Percentiles rank a stretch among this genome's conserved stretches.
Evolutionary conservation across 1,140 invertebrate genomes (phyloP).

Genomic region (Drosophila ironensis): DNA sequence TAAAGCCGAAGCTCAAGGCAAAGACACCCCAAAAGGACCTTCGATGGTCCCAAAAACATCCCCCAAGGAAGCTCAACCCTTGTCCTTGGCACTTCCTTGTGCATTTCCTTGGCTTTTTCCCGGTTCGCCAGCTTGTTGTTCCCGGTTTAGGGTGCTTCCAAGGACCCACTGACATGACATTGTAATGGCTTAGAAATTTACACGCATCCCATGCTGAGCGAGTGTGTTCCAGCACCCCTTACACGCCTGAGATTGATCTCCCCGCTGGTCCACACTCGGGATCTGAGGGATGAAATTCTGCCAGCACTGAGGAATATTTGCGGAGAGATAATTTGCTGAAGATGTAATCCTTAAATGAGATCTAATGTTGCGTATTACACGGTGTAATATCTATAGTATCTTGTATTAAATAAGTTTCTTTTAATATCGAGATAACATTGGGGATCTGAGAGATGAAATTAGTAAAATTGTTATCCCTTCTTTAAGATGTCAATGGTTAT

Average conservation of each 20-base stretch:
- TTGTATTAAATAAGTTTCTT: too few relatives aligned
- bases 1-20: background rate
- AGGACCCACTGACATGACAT: constrained; percentile 78
- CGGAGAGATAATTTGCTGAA: too few relatives aligned
- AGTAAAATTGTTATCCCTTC: too few relatives aligned
- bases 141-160: constrained; percentile 68
- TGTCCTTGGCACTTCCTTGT: constrained; percentile 60
- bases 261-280: constrained; percentile 11
- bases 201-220: constrained; percentile 62
- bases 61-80: constrained; percentile 63
- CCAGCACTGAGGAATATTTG: constrained; percentile 28
- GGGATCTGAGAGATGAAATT: too few relatives aligned
- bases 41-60: constrained; percentile 26
- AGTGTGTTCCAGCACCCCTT: constrained; percentile 47
- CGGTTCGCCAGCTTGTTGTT: constrained; percentile 6
- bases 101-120: constrained; percentile 54
- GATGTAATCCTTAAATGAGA: too few relatives aligned
- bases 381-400: too few relatives aligned
- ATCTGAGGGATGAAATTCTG: constrained; percentile 52
- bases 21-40: constrained; percentile 34
- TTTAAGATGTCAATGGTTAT: too few relatives aligned
- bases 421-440: too few relatives aligned
- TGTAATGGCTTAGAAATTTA: constrained; percentile 73
- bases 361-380: too few relatives aligned
- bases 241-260: constrained; percentile 36